Conservation (phyloP, 1,140 invertebrate species). For the Calosoma granatense region DNA sequence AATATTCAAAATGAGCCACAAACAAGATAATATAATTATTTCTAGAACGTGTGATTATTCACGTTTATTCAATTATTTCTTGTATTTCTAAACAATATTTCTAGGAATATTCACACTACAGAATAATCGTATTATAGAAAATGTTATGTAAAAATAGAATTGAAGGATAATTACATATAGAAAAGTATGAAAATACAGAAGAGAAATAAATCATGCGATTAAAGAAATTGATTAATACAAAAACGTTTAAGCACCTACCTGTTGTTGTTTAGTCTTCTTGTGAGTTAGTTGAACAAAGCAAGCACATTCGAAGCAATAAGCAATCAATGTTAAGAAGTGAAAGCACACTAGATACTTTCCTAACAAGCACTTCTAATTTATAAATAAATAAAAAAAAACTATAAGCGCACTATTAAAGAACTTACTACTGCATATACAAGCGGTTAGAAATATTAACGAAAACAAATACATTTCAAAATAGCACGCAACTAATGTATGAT, state of each 20-base stretch:
- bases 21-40: too few species aligned
- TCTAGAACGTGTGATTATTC: too few species aligned
- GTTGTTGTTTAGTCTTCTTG: background rate
- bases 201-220: background rate
- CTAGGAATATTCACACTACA: too few species aligned
- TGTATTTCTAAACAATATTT: too few species aligned
- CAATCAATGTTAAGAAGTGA: background rate
- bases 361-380: too few species aligned
- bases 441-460: too few species aligned
- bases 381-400: background rate
- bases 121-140: too few species aligned
- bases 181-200: background rate
- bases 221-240: background rate
- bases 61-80: too few species aligned
- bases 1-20: too few species aligned
- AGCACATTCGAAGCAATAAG: slow-evolving; percentile 6
- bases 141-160: too few species aligned
- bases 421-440: background rate
- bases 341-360: background rate
- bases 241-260: background rate
- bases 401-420: background rate
- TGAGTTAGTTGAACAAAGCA: background rate
- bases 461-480: background rate
- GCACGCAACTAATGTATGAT: background rate
- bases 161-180: background rate